Evolutionary conservation across 2,888 invertebrate genomes (phyloP), one percentile per base, ranked within the genome.

Genomic region (Tenthredo mesomela): DNA sequence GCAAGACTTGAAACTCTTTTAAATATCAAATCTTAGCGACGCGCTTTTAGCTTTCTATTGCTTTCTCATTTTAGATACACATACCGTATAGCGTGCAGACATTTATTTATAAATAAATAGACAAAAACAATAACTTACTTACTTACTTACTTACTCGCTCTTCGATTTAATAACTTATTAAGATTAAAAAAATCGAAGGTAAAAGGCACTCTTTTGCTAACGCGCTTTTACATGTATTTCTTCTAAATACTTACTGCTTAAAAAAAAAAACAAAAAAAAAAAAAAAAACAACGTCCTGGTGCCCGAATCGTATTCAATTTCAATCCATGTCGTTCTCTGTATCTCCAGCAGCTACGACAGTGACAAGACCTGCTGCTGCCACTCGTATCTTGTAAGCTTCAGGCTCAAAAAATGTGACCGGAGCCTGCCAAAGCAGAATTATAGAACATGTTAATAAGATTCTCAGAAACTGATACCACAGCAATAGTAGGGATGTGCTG

Each of bases 391-490:
- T 92, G 89, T 93, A 92, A 84, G 92, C 88, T 88, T 93, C 93
- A 91, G 93, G 93, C 92, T 93, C 93, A 93, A 93, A 93, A 92
- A 92, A 93, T 92, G 92, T 91, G 92, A 93, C 93, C 92, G 93
- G 92, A 90, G 90, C 90, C 93, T 93, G 89, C 85, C 21, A 84
- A 88, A 80, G 84, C 86, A 86, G 85, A 87, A 87, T 47, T 18
- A 84, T 18, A 84, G 84, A 85, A 85, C 54, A 58, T n/a, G 54
- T 73, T 58, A 70, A 75, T 73, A 73, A 21, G 71, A 54, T 73
- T 33, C 58, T 73, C 33, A 43, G 6, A 10, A 40, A 2, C 21
- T 58, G 2, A 10, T 43, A 9, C 1, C 12, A 43, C 10, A 43
- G 43, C 10, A 15, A 47, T 4, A 47, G 15, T 47, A 47, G 15